Percentiles rank a stretch among this genome's conserved stretches.
Conservation (phyloP, 2,797 vertebrate species). For the Cossypha heuglini region DNA sequence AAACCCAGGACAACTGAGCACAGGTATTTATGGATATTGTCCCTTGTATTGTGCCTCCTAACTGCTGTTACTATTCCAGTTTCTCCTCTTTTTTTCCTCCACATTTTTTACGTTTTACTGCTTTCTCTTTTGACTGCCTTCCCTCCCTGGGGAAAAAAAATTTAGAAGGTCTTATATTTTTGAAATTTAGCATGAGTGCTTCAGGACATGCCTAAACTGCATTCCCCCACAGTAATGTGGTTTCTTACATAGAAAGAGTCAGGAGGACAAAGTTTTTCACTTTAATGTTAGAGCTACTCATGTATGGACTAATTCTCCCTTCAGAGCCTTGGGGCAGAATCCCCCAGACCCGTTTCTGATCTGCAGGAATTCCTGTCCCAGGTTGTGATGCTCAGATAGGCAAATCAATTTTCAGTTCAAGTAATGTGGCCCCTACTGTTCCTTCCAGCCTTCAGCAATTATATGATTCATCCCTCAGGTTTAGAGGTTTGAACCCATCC, state of each 20-base stretch:
- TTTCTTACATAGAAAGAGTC: neutral
- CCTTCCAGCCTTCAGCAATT: neutral
- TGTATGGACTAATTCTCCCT: neutral
- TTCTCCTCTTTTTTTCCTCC: accelerated
- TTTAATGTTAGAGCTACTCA: neutral
- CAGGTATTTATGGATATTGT: neutral
- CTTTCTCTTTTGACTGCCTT: neutral
- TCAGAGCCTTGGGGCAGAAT: neutral
- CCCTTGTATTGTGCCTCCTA: neutral
- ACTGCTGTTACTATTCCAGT: neutral
- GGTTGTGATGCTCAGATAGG: neutral
- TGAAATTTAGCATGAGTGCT: neutral
- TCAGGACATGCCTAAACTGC: neutral
- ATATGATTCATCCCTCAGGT: accelerated
- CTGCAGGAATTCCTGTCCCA: neutral
- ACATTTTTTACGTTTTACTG: neutral
- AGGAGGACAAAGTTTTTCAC: neutral
- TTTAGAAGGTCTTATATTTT: neutral
- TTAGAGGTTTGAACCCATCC: neutral
- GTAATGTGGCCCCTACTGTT: accelerated
- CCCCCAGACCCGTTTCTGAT: neutral
- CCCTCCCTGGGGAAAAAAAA: neutral
- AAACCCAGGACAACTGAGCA: neutral
- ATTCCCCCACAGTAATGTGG: neutral
- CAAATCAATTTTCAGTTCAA: neutral